A percentile compares a stretch with the other conserved stretches of the same genome.
phyloP scores from a whole-genome alignment of 1,140 invertebrate genomes.

The Leptonema lineaticorne region DNA sequence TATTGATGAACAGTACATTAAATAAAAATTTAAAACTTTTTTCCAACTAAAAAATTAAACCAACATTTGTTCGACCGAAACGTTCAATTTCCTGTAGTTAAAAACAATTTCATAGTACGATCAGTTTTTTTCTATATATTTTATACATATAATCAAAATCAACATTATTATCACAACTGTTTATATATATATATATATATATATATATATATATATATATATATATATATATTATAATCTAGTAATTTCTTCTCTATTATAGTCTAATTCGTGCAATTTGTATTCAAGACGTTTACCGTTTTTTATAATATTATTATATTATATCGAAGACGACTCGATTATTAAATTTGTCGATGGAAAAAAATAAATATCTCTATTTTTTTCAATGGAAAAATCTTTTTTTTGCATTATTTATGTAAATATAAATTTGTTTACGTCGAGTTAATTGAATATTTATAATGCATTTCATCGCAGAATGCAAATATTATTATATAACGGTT shows the following conservation, averaged over 20 bases:
- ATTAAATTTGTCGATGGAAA: background rate
- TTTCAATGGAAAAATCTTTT: background rate
- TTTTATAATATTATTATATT: background rate
- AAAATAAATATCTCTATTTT: background rate
- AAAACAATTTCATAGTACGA: no score
- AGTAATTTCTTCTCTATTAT: background rate
- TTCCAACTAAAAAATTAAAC: no score
- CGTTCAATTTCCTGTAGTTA: no score
- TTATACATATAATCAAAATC: no score
- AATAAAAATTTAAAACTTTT: no score
- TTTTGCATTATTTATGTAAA: background rate
- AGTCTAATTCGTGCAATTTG: background rate
- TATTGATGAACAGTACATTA: no score
- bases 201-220: no score
- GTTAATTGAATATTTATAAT: conserved; percentile 14
- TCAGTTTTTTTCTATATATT: no score
- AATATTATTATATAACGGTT: conserved; percentile 7
- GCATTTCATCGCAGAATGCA: conserved; percentile 10
- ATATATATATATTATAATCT: no score
- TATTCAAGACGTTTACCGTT: background rate
- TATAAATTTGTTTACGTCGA: background rate
- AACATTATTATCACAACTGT: no score
- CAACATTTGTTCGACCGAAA: no score
- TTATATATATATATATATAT: no score
- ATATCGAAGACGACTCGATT: background rate